Conservation (phyloP, 2,797 vertebrate species). For the Mus spretus region DNA sequence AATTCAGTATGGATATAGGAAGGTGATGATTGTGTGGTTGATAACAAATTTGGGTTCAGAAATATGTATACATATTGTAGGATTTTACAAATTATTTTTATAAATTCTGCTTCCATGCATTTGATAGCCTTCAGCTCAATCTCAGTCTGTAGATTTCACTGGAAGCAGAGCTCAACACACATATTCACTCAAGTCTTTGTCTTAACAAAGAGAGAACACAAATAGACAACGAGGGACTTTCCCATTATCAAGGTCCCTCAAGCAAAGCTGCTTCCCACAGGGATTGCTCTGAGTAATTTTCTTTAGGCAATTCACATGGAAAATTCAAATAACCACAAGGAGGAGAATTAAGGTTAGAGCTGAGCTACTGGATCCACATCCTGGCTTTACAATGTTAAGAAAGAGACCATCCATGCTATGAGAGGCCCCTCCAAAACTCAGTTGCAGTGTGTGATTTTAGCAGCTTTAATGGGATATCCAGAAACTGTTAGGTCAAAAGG, state of each 20-base stretch:
- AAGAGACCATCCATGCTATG: neutral
- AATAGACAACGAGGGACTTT: conserved; percentile 2
- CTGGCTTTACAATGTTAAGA: neutral
- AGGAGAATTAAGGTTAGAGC: neutral
- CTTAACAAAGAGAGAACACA: neutral
- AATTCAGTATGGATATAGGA: neutral
- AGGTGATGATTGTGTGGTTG: neutral
- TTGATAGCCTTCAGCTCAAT: neutral
- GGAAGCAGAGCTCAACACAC: neutral
- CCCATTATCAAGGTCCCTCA: neutral
- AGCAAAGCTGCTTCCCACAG: conserved; percentile 17
- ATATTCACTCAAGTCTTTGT: neutral
- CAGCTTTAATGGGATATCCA: neutral
- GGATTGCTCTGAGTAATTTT: neutral
- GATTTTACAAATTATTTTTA: neutral
- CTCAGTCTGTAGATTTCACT: neutral
- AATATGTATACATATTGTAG: neutral
- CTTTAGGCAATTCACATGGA: conserved; percentile 7
- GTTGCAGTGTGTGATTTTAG: neutral
- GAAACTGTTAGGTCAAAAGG: neutral
- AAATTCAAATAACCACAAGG: neutral
- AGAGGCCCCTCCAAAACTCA: neutral
- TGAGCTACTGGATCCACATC: neutral
- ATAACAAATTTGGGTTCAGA: conserved; percentile 21
- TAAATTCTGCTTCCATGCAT: neutral